Evolutionary conservation across 2,113 vertebrate species (phyloP), one percentile per base, ranked within the genome.

Genomic region (Falco punctatus): DNA sequence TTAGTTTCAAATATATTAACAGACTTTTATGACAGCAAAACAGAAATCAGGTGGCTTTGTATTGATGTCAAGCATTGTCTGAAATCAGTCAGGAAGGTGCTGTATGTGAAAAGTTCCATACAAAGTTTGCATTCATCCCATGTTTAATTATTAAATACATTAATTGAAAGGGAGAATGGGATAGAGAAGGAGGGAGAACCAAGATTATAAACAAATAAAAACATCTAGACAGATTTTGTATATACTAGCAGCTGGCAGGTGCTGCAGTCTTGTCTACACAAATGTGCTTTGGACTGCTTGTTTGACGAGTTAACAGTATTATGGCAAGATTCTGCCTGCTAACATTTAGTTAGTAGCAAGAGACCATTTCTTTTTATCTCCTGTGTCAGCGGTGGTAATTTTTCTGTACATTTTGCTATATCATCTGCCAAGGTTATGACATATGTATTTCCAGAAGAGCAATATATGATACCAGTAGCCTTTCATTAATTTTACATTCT

Each of bases 401-500:
- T 88, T 94, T 54, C 64, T 71, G 38, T 70, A n/a, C 4, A 6
- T 72, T 80, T 86, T 83, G 33, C 80, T 92, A 0, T 61, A 48
- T 77, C 15, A 35, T 64, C 62, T 72, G 22, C 40, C 6, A 2
- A 75, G 7, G 88, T 86, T 85, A 35, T 80, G 49, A 38, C 15
- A 3, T 32, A 5, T 2, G 2, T 84, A 8, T 73, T 95, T 95
- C 21, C 40, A 44, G 27, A 88, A 90, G 30, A 91, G n/a, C 32
- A 80, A 65, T 70, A 19, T 23, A 6, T 1, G 0, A 20, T 73
- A 17, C 77, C 64, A 78, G 22, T 58, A 86, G 23, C 48, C 23
- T 73, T 90, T 78, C 35, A 78, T 46, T 70, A 17, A 71, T 90
- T 88, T 88, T 90, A 16, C 83, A 69, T 88, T 96, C 55, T 83